Evolutionary conservation across 2,113 vertebrate genomes (phyloP).

Genomic region (Bungarus multicinctus): DNA sequence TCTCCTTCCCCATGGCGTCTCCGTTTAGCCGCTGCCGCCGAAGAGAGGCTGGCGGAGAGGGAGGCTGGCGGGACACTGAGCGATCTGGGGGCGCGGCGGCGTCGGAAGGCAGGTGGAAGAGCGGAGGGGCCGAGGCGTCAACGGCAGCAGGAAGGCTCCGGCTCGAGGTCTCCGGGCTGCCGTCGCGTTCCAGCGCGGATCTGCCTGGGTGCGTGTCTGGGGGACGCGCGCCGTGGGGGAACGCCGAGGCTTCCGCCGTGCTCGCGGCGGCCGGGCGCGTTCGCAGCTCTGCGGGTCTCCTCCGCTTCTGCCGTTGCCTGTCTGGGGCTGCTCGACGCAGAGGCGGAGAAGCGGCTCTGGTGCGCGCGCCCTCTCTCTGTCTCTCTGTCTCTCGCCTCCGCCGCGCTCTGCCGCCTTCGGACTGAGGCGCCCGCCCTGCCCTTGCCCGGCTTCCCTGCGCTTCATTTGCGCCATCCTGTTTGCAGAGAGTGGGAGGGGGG

Average conservation of each 20-base stretch:
- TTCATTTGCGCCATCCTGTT: background rate
- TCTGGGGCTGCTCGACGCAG: background rate
- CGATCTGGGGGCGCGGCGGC: background rate
- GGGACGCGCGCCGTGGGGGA: too few species aligned
- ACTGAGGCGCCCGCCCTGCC: background rate
- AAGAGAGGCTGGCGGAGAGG: too few species aligned
- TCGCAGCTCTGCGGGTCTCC: background rate
- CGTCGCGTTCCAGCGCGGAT: background rate
- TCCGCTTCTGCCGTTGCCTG: background rate
- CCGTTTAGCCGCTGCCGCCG: background rate
- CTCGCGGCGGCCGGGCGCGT: background rate
- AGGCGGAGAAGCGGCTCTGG: background rate
- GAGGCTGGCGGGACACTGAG: background rate
- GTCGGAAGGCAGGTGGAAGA: background rate
- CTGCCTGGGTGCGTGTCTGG: background rate
- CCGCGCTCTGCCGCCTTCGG: background rate
- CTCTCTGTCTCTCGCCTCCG: background rate
- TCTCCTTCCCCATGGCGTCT: conserved; percentile 71
- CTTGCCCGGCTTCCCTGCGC: background rate
- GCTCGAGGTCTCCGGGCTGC: background rate
- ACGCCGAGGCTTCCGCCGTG: background rate
- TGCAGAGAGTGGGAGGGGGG: too few species aligned
- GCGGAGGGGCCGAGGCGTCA: background rate
- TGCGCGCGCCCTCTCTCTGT: background rate
- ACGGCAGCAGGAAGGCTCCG: background rate